phyloP scores from a whole-genome alignment of 2,797 vertebrate genomes.

The Xenentodon cancila region DNA sequence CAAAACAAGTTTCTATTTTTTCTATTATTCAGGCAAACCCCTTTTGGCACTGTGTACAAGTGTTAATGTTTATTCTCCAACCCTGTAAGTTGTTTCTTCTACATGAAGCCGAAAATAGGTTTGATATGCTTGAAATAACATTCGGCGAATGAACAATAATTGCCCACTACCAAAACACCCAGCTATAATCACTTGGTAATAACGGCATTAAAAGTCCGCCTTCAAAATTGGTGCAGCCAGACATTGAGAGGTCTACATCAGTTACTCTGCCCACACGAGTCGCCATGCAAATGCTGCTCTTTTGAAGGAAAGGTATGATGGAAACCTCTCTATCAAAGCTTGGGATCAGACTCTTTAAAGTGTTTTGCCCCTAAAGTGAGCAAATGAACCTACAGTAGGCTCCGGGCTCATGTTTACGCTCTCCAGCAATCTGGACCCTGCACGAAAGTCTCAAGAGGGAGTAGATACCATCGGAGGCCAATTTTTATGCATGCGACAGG shows the following conservation, averaged over 20 bases:
- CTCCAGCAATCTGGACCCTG: conserved; percentile 20
- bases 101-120: conserved; percentile 59
- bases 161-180: conserved; percentile 39
- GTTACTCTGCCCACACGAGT: conserved; percentile 61
- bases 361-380: conserved; percentile 51
- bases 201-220: conserved; percentile 56
- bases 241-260: conserved; percentile 77
- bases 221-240: conserved; percentile 71
- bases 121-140: conserved; percentile 51
- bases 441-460: conserved; percentile 25
- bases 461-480: conserved; percentile 55
- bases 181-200: conserved; percentile 62
- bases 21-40: too few relatives aligned
- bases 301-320: conserved; percentile 46
- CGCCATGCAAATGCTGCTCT: conserved; percentile 41
- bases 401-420: conserved; percentile 38
- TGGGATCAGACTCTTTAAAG: conserved; percentile 60
- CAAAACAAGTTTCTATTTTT: too few relatives aligned
- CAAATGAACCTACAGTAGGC: conserved; percentile 14
- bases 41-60: conserved; percentile 35
- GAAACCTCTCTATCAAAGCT: conserved; percentile 63
- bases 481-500: conserved; percentile 34
- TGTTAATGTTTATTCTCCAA: conserved; percentile 45
- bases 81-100: conserved; percentile 48
- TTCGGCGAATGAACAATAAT: conserved; percentile 46